A percentile compares a stretch with the other conserved stretches of the same genome.
phyloP scores from a whole-genome alignment of 1,140 invertebrate genomes.

The Eriocheir sinensis region DNA sequence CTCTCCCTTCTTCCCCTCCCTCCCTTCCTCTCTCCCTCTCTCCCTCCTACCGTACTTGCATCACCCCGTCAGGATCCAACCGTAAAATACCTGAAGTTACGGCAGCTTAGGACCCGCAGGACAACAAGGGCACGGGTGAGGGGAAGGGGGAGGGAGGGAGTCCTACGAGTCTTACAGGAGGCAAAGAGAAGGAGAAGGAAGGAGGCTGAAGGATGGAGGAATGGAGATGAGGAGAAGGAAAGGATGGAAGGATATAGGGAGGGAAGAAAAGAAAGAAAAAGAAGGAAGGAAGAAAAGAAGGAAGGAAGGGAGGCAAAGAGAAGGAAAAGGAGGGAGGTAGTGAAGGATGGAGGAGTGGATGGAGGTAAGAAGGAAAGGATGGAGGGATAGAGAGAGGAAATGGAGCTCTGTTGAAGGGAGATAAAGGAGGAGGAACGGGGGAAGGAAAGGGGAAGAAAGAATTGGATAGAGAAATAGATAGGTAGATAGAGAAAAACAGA shows the following conservation, averaged over 20 bases:
- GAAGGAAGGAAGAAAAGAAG: background rate
- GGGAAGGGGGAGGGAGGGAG: background rate
- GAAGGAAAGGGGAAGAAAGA: background rate
- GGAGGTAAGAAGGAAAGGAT: background rate
- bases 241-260: too few species aligned
- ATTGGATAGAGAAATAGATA: too few species aligned
- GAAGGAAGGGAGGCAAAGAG: background rate
- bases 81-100: background rate
- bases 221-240: background rate
- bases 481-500: too few species aligned
- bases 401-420: background rate
- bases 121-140: background rate
- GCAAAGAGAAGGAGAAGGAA: too few species aligned
- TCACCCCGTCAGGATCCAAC: background rate
- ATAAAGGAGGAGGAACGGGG: background rate
- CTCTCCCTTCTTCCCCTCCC: conserved; percentile 45
- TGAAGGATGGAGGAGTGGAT: background rate
- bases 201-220: background rate
- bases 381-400: background rate
- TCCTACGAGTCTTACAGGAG: background rate
- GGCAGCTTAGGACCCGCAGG: background rate
- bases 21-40: conserved; percentile 15
- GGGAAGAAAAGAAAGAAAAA: background rate
- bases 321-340: background rate
- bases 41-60: conserved; percentile 4